Evolutionary conservation across 2,888 invertebrate species (phyloP), one percentile per base, ranked within the genome.

Genomic region (Asteroscopus sphinx): DNA sequence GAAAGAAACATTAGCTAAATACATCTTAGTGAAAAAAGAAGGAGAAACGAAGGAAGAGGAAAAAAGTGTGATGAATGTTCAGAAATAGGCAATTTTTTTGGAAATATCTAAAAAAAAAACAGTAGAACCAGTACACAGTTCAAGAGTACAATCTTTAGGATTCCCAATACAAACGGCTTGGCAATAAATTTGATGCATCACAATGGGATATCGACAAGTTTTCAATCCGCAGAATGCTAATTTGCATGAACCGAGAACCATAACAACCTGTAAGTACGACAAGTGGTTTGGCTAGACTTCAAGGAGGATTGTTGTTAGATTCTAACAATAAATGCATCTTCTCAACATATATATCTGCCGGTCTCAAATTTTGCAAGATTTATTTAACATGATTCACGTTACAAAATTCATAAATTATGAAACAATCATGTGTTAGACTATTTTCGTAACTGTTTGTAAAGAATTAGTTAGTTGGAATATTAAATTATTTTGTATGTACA

Each of bases 241-340:
- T 86, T 84, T 81, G 77, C 83, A 85, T 85, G 79, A 77, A 76
- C 55, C 61, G 67, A 79, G 77, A 74, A 77, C 68, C 73, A 73
- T 68, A 74, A 76, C 73, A 75, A 79, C 76, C 77, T 80, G 79
- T 72, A 61, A 76, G 61, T 64, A 65, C 68, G 62, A 70, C 75
- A 75, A 79, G 73, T 77, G 72, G 64, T 70, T 76, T 76, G 77
- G 77, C 79, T 55, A 78, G 69, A 59, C 74, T 76, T 79, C 79
- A 80, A 84, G 69, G 64, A 69, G 59, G 57, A 58, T 69, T 56
- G 57, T 56, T 66, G 57, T 74, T 64, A 57, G 62, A 61, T 47
- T 60, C 56, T 44, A 63, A 71, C 62, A 66, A 69, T 61, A 62
- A 51, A 63, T 49, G 60, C 48, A 65, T 62, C 42, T 73, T 51